phyloP scores from a whole-genome alignment of 2,113 vertebrate genomes.

The Poecilia latipinna region DNA sequence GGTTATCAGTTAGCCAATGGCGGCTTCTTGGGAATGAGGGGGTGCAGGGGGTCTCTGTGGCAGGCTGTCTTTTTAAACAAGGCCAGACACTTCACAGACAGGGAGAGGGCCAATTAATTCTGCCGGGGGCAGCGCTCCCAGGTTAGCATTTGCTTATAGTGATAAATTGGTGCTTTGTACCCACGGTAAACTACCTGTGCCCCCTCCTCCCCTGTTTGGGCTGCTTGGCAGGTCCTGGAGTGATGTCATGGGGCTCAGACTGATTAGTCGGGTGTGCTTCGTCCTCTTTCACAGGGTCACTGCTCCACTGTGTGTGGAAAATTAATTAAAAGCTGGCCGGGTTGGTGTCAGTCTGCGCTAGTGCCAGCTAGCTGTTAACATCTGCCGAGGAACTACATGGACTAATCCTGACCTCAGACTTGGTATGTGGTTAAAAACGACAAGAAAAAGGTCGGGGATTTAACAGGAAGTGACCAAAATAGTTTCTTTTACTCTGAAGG shows the following conservation, averaged over 20 bases:
- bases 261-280: conserved; percentile 75
- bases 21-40: conserved; percentile 57
- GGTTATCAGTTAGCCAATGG: conserved; percentile 78
- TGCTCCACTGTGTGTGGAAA: conserved; percentile 72
- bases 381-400: conserved; percentile 26
- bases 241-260: conserved; percentile 74
- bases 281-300: conserved; percentile 75
- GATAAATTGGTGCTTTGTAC: conserved; percentile 83
- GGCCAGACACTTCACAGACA: conserved; percentile 83
- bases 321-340: conserved; percentile 80
- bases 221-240: conserved; percentile 65
- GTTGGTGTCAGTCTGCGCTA: conserved; percentile 54
- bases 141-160: conserved; percentile 84
- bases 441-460: neutral
- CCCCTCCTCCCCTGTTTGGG: conserved; percentile 62
- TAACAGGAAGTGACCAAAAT: neutral
- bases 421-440: conserved; percentile 13
- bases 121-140: conserved; percentile 80
- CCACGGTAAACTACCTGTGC: conserved; percentile 73
- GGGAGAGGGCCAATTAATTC: conserved; percentile 83
- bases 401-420: neutral
- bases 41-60: conserved; percentile 73
- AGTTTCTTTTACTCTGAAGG: neutral
- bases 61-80: conserved; percentile 81
- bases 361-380: conserved; percentile 51